Evolutionary conservation across 2,113 vertebrate species (phyloP), one percentile per base, ranked within the genome.

Genomic region (Labrus mixtus): DNA sequence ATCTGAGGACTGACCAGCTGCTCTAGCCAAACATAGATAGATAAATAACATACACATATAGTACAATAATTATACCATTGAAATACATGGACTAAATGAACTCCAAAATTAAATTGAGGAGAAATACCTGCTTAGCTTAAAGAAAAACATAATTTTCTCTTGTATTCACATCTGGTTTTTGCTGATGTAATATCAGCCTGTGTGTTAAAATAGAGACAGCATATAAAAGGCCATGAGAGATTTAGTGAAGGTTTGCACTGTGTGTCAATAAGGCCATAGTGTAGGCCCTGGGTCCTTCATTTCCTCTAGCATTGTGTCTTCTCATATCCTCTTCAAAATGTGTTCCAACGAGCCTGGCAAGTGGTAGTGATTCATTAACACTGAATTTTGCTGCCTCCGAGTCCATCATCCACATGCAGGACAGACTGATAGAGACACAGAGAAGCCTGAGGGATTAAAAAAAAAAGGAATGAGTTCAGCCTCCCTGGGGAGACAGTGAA

Each of bases 291-390:
- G 74, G 72, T 85, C 75, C 62, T 72, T 77, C 54, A 74, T 89
- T 61, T 84, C 77, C 85, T 85, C 76, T 37, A 81, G 90, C 85
- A 86, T 71, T 53, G 70, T 85, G 89, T 93, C 85, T 76, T 69
- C 67, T 78, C 68, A 17, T 29, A 87, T 92, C 76, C 82, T 86
- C 78, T 86, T 92, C 85, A 91, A 78, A 83, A 87, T 85, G 71
- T 70, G 51, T 71, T 89, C 79, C 78, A 87, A 73, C 76, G 61
- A 71, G 74, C 67, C 81, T 90, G 92, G 91, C 85, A 87, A 83
- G 81, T 90, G 79, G 81, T 87, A 78, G 84, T 84, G 83, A 91
- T 86, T 92, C 88, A 87, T 91, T 88, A 87, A 92, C 77, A 59
- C 70, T 41, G 74, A 76, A 79, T 79, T 78, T 68, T 79, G 78